These are phyloP conservation scores for Standfussiana lucernea DNA, from an alignment of 2,888 invertebrate species.

Conservation along the genomic window DNA sequence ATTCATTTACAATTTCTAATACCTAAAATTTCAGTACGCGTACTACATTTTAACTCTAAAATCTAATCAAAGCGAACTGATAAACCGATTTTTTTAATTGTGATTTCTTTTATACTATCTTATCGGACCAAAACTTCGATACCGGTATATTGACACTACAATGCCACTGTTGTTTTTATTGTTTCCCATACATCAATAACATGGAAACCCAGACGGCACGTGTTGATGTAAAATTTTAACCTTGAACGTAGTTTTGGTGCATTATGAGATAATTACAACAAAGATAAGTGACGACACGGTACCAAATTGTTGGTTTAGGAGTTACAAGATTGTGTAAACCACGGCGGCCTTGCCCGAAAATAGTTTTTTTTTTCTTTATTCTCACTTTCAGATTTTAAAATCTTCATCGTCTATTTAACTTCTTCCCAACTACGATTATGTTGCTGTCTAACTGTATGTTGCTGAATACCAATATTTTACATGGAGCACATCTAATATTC, in stretches of 20 bases:
- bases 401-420: neutral
- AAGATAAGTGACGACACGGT: slow-evolving; percentile 35
- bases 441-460: neutral
- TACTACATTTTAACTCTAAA: neutral
- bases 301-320: slow-evolving; percentile 24
- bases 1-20: slow-evolving; percentile 27
- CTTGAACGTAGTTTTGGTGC: slow-evolving; percentile 32
- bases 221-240: neutral
- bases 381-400: neutral
- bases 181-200: neutral
- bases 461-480: neutral
- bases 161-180: slow-evolving; percentile 11
- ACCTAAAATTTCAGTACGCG: neutral
- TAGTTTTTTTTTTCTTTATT: no score
- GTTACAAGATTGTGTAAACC: slow-evolving; percentile 1
- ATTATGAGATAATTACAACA: slow-evolving; percentile 20
- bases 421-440: neutral
- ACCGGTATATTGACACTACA: slow-evolving; percentile 10
- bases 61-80: slow-evolving; percentile 24
- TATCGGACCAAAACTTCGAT: slow-evolving; percentile 33
- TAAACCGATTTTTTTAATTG: slow-evolving; percentile 1
- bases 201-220: neutral
- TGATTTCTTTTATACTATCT: slow-evolving; percentile 29
- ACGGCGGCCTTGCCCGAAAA: neutral
- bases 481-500: no score